Conservation (phyloP, 2,113 vertebrate genomes). For the Parotia lawesii region DNA sequence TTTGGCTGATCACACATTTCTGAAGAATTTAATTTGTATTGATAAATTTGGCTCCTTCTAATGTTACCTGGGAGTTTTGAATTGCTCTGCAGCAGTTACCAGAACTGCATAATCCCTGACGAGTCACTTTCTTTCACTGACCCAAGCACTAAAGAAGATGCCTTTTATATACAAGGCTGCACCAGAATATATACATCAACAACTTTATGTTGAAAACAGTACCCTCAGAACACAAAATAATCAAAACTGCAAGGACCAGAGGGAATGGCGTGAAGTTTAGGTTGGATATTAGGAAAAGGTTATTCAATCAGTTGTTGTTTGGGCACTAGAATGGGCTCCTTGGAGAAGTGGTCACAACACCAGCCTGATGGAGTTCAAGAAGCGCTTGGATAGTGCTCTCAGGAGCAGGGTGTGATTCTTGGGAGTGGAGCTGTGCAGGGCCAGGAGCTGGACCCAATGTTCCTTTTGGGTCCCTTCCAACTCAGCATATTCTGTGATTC, state of each 20-base stretch:
- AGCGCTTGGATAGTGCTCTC: neutral
- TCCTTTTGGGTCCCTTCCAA: neutral
- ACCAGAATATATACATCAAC: neutral
- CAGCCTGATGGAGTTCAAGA: neutral
- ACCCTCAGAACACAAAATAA: neutral
- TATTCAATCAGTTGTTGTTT: neutral
- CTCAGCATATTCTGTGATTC: neutral
- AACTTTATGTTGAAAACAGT: neutral
- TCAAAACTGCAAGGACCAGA: neutral
- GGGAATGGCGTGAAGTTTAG: neutral
- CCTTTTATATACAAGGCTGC: neutral
- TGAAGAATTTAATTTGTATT: neutral
- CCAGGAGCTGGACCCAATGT: neutral
- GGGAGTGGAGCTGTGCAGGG: neutral
- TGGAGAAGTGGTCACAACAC: neutral
- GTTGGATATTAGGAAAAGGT: neutral
- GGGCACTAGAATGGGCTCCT: rapidly evolving
- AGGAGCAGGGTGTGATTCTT: neutral
- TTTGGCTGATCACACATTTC: neutral
- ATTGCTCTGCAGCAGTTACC: neutral
- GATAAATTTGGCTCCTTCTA: neutral
- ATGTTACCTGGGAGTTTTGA: neutral
- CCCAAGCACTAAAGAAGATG: neutral
- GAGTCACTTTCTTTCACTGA: neutral
- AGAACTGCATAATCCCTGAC: neutral